Evolutionary conservation across 1,140 invertebrate genomes (phyloP).

Genomic region (Drosophila hydei): DNA sequence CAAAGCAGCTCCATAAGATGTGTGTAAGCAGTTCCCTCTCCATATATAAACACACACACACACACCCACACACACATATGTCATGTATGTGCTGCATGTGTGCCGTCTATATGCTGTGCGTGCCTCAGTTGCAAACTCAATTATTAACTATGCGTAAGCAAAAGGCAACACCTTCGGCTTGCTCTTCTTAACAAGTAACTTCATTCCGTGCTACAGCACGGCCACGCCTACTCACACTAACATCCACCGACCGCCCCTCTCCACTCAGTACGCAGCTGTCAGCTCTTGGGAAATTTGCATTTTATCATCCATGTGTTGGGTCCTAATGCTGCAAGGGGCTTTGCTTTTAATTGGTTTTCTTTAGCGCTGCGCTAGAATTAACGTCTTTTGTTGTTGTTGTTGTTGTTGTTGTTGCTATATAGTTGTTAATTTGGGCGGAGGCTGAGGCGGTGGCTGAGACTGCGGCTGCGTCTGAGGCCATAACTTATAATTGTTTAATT

Average conservation of each 20-base stretch:
- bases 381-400: slow-evolving; percentile 11
- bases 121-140: slow-evolving; percentile 77
- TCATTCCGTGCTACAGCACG: not conserved
- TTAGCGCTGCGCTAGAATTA: slow-evolving; percentile 23
- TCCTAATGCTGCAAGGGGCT: slow-evolving; percentile 54
- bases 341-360: slow-evolving; percentile 80
- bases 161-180: slow-evolving; percentile 65
- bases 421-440: slow-evolving; percentile 61
- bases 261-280: slow-evolving; percentile 22
- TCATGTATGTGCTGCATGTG: slow-evolving; percentile 21
- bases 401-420: slow-evolving; percentile 17
- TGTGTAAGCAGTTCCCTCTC: not conserved
- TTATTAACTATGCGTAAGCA: slow-evolving; percentile 71
- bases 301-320: slow-evolving; percentile 71
- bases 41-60: too few relatives aligned
- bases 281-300: slow-evolving; percentile 79
- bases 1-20: slow-evolving; percentile 37
- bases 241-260: not conserved
- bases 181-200: slow-evolving; percentile 17
- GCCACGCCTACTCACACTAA: not conserved
- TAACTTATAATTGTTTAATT: slow-evolving; percentile 79
- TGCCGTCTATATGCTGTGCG: slow-evolving; percentile 53
- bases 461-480: not conserved
- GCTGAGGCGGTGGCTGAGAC: not conserved
- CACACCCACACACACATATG: too few relatives aligned